These are phyloP conservation scores for Heliconius erato DNA, from an alignment of 2,888 invertebrate species.

Conservation along the genomic window DNA sequence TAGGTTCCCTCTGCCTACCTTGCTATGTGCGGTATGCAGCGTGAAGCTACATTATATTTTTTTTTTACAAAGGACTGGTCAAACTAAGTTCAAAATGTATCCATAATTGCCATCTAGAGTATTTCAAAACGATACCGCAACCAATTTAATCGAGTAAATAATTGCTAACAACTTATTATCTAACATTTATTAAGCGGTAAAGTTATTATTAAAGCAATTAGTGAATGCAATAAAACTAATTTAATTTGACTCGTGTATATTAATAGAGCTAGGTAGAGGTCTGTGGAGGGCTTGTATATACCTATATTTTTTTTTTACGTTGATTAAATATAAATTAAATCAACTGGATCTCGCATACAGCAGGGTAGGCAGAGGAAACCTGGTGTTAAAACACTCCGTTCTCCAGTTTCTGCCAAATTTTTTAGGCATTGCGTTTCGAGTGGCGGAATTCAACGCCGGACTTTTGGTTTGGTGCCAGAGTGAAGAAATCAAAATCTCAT, in stretches of 20 bases:
- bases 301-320: neutral
- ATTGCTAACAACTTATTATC: slow-evolving; percentile 43
- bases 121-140: slow-evolving; percentile 41
- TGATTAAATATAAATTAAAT: neutral
- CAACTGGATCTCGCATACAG: no score
- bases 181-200: slow-evolving; percentile 40
- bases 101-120: slow-evolving; percentile 37
- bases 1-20: no score
- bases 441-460: no score
- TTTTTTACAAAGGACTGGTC: neutral
- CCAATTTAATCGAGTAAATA: slow-evolving; percentile 41
- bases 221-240: slow-evolving; percentile 40
- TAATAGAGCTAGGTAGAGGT: neutral
- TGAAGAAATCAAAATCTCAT: neutral
- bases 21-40: no score
- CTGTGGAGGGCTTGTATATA: neutral
- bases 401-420: no score
- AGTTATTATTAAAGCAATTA: slow-evolving; percentile 41
- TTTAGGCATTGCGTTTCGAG: no score
- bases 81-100: slow-evolving; percentile 24
- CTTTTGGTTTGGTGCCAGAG: no score
- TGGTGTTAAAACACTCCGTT: no score
- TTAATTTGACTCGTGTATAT: slow-evolving; percentile 35
- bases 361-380: no score
- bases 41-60: no score